Evolutionary conservation across 2,113 vertebrate genomes (phyloP).

Genomic region (Paralichthys olivaceus): DNA sequence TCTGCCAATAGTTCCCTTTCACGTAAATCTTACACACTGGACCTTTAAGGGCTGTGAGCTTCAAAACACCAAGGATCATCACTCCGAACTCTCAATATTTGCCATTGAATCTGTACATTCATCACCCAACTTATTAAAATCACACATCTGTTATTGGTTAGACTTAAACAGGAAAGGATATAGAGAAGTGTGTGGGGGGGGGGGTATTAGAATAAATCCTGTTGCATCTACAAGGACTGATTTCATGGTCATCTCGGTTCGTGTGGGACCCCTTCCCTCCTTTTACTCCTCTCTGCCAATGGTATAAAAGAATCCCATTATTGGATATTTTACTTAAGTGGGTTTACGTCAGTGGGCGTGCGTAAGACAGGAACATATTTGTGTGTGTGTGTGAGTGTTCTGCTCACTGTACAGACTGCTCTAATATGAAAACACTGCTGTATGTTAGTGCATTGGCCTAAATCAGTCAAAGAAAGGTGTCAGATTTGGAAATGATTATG

Average conservation of each 20-base stretch:
- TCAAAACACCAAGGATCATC: slow-evolving; percentile 34
- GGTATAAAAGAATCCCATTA: slow-evolving; percentile 58
- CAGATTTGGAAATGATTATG: slow-evolving; percentile 27
- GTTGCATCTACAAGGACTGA: neutral
- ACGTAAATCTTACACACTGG: too few relatives aligned
- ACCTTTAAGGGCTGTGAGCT: slow-evolving; percentile 33
- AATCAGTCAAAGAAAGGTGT: slow-evolving; percentile 43
- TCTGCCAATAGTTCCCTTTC: too few relatives aligned
- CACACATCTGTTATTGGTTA: slow-evolving; percentile 32
- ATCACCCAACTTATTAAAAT: slow-evolving; percentile 11
- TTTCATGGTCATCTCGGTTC: slow-evolving; percentile 18
- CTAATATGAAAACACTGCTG: neutral
- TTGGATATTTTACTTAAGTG: slow-evolving; percentile 51
- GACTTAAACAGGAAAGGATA: slow-evolving; percentile 14
- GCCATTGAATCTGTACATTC: slow-evolving; percentile 22
- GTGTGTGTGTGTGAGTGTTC: slow-evolving; percentile 19
- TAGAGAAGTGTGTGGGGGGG: too few relatives aligned
- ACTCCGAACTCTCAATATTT: slow-evolving; percentile 38
- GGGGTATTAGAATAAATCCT: neutral
- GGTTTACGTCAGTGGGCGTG: slow-evolving; percentile 40
- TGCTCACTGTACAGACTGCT: neutral
- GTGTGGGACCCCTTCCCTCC: slow-evolving; percentile 2
- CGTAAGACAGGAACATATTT: slow-evolving; percentile 10
- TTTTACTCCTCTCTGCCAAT: slow-evolving; percentile 11
- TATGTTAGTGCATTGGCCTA: slow-evolving; percentile 26